Conservation (phyloP, 2,797 vertebrate species). For the Ambastaia sidthimunki region DNA sequence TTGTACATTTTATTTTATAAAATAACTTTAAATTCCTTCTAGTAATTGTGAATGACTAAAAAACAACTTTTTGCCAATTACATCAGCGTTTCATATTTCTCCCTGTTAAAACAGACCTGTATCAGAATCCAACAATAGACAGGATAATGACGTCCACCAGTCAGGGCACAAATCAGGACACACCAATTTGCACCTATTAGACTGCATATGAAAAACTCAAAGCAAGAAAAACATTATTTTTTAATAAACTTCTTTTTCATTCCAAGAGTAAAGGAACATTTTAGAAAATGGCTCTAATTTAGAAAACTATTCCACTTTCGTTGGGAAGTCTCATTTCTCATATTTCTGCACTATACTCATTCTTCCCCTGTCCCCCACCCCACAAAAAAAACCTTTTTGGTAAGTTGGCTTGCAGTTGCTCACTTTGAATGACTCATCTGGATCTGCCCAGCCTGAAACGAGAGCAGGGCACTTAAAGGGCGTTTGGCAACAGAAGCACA, state of each 20-base stretch:
- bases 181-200: neutral
- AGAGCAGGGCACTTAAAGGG: constrained; percentile 41
- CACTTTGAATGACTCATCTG: constrained; percentile 42
- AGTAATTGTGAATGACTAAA: too few relatives aligned
- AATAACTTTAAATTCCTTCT: too few relatives aligned
- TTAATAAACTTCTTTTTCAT: too few relatives aligned
- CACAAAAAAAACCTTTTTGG: constrained; percentile 4
- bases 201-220: neutral
- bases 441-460: constrained; percentile 24
- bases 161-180: neutral
- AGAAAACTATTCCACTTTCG: constrained; percentile 3
- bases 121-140: neutral
- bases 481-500: constrained; percentile 42
- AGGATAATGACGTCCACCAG: neutral
- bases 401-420: constrained; percentile 19
- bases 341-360: neutral
- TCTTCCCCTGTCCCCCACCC: constrained; percentile 10
- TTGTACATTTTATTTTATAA: too few relatives aligned
- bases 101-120: too few relatives aligned
- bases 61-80: too few relatives aligned
- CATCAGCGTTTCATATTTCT: too few relatives aligned
- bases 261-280: neutral
- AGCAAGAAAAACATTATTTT: neutral
- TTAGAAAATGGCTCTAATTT: neutral
- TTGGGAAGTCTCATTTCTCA: neutral